A percentile compares a stretch with the other conserved stretches of the same genome.
These are phyloP conservation scores for Puntigrus tetrazona DNA, from an alignment of 2,113 vertebrate genomes.

Conservation along the genomic window DNA sequence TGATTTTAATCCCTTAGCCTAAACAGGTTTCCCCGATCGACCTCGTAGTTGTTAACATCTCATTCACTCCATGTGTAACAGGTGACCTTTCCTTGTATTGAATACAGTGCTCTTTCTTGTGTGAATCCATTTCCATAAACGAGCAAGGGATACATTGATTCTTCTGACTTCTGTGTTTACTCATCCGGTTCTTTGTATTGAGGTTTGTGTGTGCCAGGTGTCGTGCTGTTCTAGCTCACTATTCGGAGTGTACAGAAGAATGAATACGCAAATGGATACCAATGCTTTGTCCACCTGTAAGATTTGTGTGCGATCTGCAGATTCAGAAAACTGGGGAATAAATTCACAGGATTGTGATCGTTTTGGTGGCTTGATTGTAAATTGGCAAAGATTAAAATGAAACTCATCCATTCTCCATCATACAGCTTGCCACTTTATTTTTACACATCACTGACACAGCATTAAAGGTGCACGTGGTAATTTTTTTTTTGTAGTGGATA, in stretches of 20 bases:
- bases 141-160: conserved; percentile 80
- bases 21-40: conserved; percentile 79
- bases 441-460: background rate
- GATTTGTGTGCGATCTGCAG: conserved; percentile 43
- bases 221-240: conserved; percentile 98
- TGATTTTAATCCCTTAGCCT: conserved; percentile 81
- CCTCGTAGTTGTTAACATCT: conserved; percentile 85
- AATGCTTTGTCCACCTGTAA: conserved; percentile 76
- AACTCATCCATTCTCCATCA: conserved; percentile 37
- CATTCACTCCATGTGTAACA: conserved; percentile 89
- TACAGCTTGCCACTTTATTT: conserved; percentile 32
- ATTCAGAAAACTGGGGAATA: conserved; percentile 49
- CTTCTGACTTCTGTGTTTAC: conserved; percentile 89
- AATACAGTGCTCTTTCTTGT: conserved; percentile 97
- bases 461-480: background rate
- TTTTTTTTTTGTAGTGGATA: background rate
- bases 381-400: conserved; percentile 58
- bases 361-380: conserved; percentile 58
- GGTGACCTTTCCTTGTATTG: conserved; percentile 91
- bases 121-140: conserved; percentile 93
- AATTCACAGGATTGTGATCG: conserved; percentile 56
- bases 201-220: conserved; percentile 97
- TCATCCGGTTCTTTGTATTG: conserved; percentile 80
- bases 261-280: conserved; percentile 80
- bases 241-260: conserved; percentile 94